Conservation (phyloP, 2,888 invertebrate genomes). For the Napeogenes inachia region DNA sequence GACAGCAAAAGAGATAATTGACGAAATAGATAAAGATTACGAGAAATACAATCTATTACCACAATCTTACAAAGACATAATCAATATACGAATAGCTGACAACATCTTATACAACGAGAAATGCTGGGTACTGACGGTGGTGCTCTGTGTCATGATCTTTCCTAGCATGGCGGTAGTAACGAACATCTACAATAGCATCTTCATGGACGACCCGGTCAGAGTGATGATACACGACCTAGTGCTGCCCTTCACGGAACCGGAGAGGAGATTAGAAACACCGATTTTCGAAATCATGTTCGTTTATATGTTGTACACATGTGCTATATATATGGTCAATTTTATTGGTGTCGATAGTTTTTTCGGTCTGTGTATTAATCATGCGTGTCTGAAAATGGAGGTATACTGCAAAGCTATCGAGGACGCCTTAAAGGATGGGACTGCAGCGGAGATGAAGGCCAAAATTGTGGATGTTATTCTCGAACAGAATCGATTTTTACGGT, state of each 20-base stretch:
- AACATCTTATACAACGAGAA: slow-evolving; percentile 42
- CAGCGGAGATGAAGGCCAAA: slow-evolving; percentile 21
- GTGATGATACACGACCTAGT: slow-evolving; percentile 56
- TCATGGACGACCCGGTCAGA: slow-evolving; percentile 36
- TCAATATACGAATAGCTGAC: slow-evolving; percentile 31
- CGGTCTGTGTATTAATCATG: slow-evolving; percentile 50
- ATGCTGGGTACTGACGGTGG: slow-evolving; percentile 41
- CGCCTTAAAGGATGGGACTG: slow-evolving; percentile 33
- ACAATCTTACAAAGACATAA: slow-evolving; percentile 30
- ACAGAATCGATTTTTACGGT: slow-evolving; percentile 48
- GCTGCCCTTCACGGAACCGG: slow-evolving; percentile 38
- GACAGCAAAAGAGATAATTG: slow-evolving; percentile 31
- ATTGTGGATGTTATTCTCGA: slow-evolving; percentile 45
- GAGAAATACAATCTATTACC: slow-evolving; percentile 35
- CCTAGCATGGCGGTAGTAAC: slow-evolving; percentile 41
- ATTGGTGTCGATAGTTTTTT: slow-evolving; percentile 55
- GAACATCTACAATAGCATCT: slow-evolving; percentile 40
- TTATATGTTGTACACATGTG: slow-evolving; percentile 39
- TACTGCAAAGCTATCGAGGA: slow-evolving; percentile 46
- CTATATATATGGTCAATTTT: slow-evolving; percentile 43
- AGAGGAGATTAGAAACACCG: slow-evolving; percentile 43
- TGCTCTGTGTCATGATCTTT: slow-evolving; percentile 39
- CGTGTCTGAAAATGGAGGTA: slow-evolving; percentile 53
- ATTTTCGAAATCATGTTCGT: slow-evolving; percentile 47
- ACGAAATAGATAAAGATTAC: slow-evolving; percentile 49